A percentile compares a stretch with the other conserved stretches of the same genome.
Evolutionary conservation across 2,113 vertebrate genomes (phyloP).

Genomic region (Piaya cayana): DNA sequence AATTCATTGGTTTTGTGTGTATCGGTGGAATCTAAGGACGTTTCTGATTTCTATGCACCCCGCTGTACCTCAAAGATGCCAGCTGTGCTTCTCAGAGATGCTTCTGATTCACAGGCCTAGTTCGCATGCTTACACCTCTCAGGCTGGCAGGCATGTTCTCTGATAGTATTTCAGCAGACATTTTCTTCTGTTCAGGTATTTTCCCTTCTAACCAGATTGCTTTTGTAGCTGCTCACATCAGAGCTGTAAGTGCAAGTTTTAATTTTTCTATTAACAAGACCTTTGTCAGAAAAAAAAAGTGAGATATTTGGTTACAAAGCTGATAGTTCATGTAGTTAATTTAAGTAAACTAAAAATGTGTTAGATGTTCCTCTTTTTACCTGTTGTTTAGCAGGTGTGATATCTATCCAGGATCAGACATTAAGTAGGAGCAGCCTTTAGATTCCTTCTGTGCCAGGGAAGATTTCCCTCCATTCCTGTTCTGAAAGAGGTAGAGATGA

Average conservation of each 20-base stretch:
- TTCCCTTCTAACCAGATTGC: neutral
- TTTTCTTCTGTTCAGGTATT: neutral
- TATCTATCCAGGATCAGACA: neutral
- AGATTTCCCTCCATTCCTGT: neutral
- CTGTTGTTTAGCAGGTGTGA: neutral
- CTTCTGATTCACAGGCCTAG: neutral
- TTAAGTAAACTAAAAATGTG: neutral
- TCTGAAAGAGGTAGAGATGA: neutral
- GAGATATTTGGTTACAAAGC: neutral
- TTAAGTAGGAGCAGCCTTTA: neutral
- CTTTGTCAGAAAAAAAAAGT: neutral
- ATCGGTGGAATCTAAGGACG: neutral
- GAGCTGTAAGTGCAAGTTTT: neutral
- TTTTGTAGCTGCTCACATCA: neutral
- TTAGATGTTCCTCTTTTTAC: neutral
- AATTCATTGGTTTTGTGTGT: neutral
- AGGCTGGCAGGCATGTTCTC: neutral
- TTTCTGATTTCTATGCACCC: neutral
- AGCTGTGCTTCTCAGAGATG: neutral
- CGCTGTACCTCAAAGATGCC: neutral
- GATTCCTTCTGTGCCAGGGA: neutral
- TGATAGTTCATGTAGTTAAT: neutral
- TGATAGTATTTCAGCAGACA: neutral
- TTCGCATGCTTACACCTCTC: neutral
- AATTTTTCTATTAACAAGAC: neutral